Percentiles rank a stretch among this genome's conserved stretches.
phyloP scores from a whole-genome alignment of 2,113 vertebrate species.

The Nanger granti region DNA sequence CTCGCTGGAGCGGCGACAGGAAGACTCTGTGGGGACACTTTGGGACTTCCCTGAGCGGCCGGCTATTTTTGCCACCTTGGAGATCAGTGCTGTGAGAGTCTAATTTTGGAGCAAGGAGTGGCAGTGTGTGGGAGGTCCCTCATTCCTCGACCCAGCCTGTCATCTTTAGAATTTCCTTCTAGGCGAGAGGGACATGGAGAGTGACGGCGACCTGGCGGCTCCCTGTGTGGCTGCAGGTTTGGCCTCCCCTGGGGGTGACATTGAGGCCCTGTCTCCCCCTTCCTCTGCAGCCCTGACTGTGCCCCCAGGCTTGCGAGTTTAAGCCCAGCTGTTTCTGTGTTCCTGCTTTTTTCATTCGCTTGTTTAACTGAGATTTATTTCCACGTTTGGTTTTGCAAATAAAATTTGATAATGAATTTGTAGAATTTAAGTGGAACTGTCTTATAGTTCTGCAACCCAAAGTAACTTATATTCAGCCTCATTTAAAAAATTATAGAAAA shows the following conservation, averaged over 20 bases:
- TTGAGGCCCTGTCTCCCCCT: fast-evolving
- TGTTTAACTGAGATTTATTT: background rate
- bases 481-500: background rate
- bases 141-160: constrained; percentile 12
- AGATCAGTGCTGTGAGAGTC: constrained; percentile 34
- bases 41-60: background rate
- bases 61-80: constrained; percentile 54
- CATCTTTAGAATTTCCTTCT: constrained; percentile 35
- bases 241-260: background rate
- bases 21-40: background rate
- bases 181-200: background rate
- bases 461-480: background rate
- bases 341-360: background rate
- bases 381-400: background rate
- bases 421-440: background rate
- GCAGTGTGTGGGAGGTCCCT: constrained; percentile 16
- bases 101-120: constrained; percentile 63
- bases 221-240: background rate
- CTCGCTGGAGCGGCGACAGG: background rate
- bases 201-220: background rate
- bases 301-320: background rate
- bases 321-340: background rate
- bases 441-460: background rate
- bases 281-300: background rate
- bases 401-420: background rate